Base-by-base conservation (phyloP, 2,888 invertebrate species). In the Penaeus monodon region DNA sequence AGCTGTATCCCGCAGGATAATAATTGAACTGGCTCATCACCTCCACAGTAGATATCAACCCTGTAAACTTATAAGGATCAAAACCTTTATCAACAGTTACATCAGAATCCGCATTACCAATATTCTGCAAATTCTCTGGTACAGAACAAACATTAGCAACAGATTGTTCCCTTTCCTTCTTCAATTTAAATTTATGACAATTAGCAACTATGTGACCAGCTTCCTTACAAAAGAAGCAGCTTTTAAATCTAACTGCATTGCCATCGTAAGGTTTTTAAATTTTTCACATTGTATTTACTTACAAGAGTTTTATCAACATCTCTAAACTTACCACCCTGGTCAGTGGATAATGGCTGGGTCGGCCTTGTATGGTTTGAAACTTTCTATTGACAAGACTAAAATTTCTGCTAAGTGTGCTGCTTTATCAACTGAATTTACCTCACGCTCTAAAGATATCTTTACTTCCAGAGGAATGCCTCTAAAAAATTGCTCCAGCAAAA, bases 181-280 rank as follows among this genome's bases (percentile, higher is more conserved):
- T 33, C 33, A 33, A 33, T 64, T 63, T 63, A 63, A 79, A 64
- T 33, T 63, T 76, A 38, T 38, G 76, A 38, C 76, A 76, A 44
- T 44, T 76, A 44, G 76, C 76, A 24, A 44, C n/a, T 22, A 79
- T 29, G 63, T 57, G 29, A 79, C 64, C 64, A 79, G 17, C n/a
- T 29, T 76, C 44, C 17, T 74, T 33, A 29, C 2, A 76, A 49
- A 33, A 49, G n/a, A 44, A 76, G 44, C 44, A 76, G 33, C 17
- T 44, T 76, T 20, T 76, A 38, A n/a, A 24, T 27, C 44, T 27
- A 24, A 73, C 27, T 33, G 22, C 73, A 27, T 38, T 29, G 29
- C 17, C 14, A 24, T 1, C 33, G 0, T 73, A 27, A 27, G 6
- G n/a, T n/a, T 17, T 27, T 73, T 12, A 27, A 73, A 27, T 27